Conservation (phyloP, 2,888 invertebrate species). For the Bursaphelenchus okinawaensis region DNA sequence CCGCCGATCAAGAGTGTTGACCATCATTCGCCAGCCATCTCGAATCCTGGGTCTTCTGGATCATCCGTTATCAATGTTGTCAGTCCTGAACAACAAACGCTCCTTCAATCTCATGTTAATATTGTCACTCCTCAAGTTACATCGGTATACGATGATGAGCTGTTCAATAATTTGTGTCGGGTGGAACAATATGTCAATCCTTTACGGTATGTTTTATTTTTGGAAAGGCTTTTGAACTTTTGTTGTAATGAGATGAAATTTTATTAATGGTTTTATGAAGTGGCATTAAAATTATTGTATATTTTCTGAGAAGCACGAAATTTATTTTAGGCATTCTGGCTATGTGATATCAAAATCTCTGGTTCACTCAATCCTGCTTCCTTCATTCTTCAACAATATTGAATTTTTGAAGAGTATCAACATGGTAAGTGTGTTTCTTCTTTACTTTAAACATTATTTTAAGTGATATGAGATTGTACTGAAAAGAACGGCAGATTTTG, state of each 20-base stretch:
- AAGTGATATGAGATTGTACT: no score
- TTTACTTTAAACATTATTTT: neutral
- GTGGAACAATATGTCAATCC: slow-evolving; percentile 24
- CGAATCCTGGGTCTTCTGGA: neutral
- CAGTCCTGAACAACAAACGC: no score
- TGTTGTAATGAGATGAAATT: no score
- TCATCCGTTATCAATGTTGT: neutral
- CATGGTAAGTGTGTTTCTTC: neutral
- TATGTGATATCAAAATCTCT: slow-evolving; percentile 30
- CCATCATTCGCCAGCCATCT: neutral
- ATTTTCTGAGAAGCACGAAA: no score
- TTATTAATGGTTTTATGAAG: no score
- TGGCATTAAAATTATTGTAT: no score
- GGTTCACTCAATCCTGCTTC: slow-evolving; percentile 10
- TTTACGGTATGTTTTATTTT: slow-evolving; percentile 21
- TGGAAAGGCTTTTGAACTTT: no score
- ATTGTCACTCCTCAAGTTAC: neutral
- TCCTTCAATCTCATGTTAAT: no score
- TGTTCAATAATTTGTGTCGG: slow-evolving; percentile 19
- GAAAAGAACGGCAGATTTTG: no score
- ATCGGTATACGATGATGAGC: slow-evolving; percentile 17
- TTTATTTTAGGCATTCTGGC: slow-evolving; percentile 31
- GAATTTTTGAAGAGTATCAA: slow-evolving; percentile 11
- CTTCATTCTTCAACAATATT: slow-evolving; percentile 17
- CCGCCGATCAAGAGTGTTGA: slow-evolving; percentile 36